Conservation (phyloP, 2,888 invertebrate species). For the Coleophora deauratella region DNA sequence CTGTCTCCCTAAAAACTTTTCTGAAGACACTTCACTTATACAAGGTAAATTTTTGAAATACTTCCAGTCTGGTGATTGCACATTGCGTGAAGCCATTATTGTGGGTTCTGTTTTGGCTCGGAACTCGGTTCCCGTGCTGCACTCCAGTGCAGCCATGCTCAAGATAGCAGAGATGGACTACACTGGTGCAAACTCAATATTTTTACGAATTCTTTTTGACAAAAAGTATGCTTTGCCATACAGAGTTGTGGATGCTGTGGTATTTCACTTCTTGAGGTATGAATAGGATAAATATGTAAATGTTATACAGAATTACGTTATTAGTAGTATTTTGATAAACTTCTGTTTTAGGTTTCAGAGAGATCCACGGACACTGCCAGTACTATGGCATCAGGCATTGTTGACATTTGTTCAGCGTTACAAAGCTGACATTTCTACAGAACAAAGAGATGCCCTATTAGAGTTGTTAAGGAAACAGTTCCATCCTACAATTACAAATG, state of each 20-base stretch:
- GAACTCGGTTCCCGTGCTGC: constrained; percentile 94
- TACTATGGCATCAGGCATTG: constrained; percentile 97
- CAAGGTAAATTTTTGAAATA: not conserved
- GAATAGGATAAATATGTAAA: no score
- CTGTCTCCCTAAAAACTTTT: no score
- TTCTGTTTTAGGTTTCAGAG: constrained; percentile 80
- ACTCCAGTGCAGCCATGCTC: constrained; percentile 95
- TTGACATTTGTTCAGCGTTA: constrained; percentile 96
- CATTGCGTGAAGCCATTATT: constrained; percentile 95
- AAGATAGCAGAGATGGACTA: constrained; percentile 99
- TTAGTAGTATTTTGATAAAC: no score
- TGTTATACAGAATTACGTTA: no score
- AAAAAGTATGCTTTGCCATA: constrained; percentile 98
- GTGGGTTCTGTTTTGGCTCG: constrained; percentile 93
- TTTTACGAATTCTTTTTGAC: constrained; percentile 93
- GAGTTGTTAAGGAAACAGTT: constrained; percentile 83
- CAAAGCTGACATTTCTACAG: constrained; percentile 93
- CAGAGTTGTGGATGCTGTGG: constrained; percentile 94
- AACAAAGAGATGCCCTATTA: constrained; percentile 91
- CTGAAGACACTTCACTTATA: no score
- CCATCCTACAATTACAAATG: constrained; percentile 82
- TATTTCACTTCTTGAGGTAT: constrained; percentile 94
- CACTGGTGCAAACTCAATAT: constrained; percentile 95
- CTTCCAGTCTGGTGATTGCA: constrained; percentile 89
- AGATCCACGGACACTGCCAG: constrained; percentile 90